Base-by-base conservation (phyloP, 1,140 invertebrate genomes). In the Zophobas morio region DNA sequence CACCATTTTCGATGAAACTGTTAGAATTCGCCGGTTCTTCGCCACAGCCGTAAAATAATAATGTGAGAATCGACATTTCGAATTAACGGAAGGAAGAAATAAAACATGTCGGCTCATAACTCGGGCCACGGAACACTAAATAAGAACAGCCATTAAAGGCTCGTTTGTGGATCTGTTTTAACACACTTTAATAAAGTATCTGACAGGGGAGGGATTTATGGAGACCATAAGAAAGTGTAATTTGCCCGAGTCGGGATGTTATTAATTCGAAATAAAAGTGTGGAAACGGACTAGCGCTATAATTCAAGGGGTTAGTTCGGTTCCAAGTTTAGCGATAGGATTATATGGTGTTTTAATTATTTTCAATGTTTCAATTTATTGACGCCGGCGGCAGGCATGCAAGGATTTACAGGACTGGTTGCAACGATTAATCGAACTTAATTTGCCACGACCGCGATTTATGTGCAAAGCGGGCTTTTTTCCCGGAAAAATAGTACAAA, bases 71-170 rank as follows among this genome's bases (percentile, higher is more conserved):
- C 6, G 2, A 63, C 36, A 36, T 63, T 63, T 63, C 35, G 20
- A 66, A 66, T 66, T 42, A 66, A 66, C 60, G 60, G 60, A 66
- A 66, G 60, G 60, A 66, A 66, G 60, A 42, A 66, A 66, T 66
- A 66, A 66, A 66, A 66, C 60, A 66, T 42, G 6, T 32, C 37
- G 35, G 57, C 35, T 57, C 54, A 8, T 57, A 57, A 57, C 54
- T 57, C 8, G 35, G 33, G 2, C 57, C 6, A 37, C 35, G 37
- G 42, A 42, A 42, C 60, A n/a, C 39, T 39, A 33, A 60, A 66
- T 42, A 66, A 66, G 60, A 42, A 66, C 60, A 42, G 39, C 39
- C 60, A 42, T 66, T 66, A 66, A 66, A 66, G 60, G 1, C 60
- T 66, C 60, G 60, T 66, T 66, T 42, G 60, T 66, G 60, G n/a